Base-by-base conservation (phyloP, 2,113 vertebrate species). In the Phylloscopus whistleri region DNA sequence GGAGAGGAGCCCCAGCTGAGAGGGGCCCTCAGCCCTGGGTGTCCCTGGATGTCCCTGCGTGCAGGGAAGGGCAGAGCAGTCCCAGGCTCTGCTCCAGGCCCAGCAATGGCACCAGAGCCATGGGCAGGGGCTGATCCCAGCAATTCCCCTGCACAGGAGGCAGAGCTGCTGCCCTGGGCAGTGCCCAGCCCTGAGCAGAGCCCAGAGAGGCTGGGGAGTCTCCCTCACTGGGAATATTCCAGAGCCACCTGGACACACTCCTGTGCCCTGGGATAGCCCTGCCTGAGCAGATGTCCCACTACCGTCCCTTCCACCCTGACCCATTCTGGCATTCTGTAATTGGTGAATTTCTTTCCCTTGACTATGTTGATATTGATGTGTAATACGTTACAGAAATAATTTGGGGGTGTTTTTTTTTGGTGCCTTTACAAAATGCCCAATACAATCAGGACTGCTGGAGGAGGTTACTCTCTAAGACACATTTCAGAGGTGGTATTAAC, bases 271-370 rank as follows among this genome's bases (percentile, higher is more conserved):
- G 17, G 43, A 16, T 58, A 20, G 3, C 26, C 26, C 31, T 51
- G 44, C 18, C 7, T 10, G 39, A 53, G 46, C 6, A 75, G 35
- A 19, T 49, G 43, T 7, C 13, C 10, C n/a, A 11, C 16, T 70
- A n/a, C 0, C 2, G 4, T 48, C 10, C 30, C 30, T 30, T 87
- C n/a, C 21, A 43, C 0, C 26, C 43, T 43, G 20, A 64, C 6
- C 43, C 15, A 16, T 18, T 10, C 58, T 43, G 9, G 17, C 6
- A 31, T 24, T 72, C 41, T 26, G 13, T 35, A 18, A 64, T 21
- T 27, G 53, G 11, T n/a, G 41, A 69, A 77, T 51, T 82, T 82
- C 37, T 78, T 88, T 83, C 23, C 58, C 16, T 77, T 75, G 21
- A 27, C 69, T 39, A 37, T 44, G 6, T 16, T 68, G 17, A 41